A percentile compares a stretch with the other conserved stretches of the same genome.
These are phyloP conservation scores for Bombus confusus DNA, from an alignment of 1,140 invertebrate species.

Conservation along the genomic window DNA sequence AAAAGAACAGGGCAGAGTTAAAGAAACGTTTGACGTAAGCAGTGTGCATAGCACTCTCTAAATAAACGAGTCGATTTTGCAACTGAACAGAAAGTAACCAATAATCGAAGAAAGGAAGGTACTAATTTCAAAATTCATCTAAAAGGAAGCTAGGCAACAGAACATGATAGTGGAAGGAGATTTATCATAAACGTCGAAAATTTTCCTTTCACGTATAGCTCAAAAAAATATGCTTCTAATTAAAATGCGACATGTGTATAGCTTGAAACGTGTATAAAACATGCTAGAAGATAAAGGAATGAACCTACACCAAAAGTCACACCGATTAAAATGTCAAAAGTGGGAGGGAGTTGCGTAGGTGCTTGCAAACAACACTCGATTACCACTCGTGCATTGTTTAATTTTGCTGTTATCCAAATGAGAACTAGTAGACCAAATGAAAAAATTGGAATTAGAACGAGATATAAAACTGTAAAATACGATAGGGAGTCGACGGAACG, in stretches of 20 bases:
- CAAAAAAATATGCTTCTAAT: neutral
- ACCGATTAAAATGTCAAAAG: conserved; percentile 67
- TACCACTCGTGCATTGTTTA: conserved; percentile 23
- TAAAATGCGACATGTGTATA: neutral
- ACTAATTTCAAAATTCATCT: conserved; percentile 48
- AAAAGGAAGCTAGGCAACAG: neutral
- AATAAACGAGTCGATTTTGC: neutral
- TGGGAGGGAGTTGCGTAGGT: conserved; percentile 60
- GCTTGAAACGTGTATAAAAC: neutral
- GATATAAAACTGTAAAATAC: conserved; percentile 9
- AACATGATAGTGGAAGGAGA: neutral
- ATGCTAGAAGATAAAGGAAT: conserved; percentile 32
- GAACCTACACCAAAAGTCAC: conserved; percentile 38
- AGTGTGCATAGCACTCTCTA: neutral
- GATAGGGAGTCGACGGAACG: conserved; percentile 11
- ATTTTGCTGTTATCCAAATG: conserved; percentile 7
- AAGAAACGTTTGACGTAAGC: conserved; percentile 26
- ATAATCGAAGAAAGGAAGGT: neutral
- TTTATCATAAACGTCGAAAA: conserved; percentile 3
- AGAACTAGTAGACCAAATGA: no score
- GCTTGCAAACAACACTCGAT: conserved; percentile 39
- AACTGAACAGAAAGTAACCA: neutral
- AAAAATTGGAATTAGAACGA: neutral
- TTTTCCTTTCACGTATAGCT: neutral
- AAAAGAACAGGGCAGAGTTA: neutral